Base-by-base conservation (phyloP, 2,888 invertebrate genomes). In the Argynnis bischoffii region DNA sequence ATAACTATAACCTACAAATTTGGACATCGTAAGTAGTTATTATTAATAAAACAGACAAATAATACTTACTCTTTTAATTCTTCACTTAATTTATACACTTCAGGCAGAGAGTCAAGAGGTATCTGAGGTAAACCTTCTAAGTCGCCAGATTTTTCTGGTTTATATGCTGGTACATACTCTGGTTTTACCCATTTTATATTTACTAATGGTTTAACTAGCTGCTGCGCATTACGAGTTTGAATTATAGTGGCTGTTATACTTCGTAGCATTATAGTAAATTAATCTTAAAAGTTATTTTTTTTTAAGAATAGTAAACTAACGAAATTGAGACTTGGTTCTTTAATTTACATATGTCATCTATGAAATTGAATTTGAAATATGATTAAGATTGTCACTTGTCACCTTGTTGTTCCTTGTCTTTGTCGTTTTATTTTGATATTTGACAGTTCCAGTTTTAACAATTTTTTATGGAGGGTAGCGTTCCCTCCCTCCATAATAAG, bases 111-210 rank as follows among this genome's bases (percentile, higher is more conserved):
- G 11, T 87, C 87, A n/a, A 89, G 81, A 69, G 94, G 89, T n/a
- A 96, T 80, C 1, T 91, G 74, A 1, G 94, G 90, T 54, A 95
- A 79, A 18, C 93, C 83, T 72, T 94, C 93, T 47, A 95, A 85
- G 83, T 97, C 97, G 0, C 97, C 96, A 75, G 95, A 95, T 79
- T 94, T 95, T 76, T 94, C 93, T 0, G 96, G 94, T 77, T 94
- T 93, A 70, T 93, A 94, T 56, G 94, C 93, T 0, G 95, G 91
- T 21, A 96, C 92, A 81, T 95, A 95, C 41, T 94, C 94, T 0
- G 97, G 97, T 41, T 95, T 93, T 6, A 94, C 93, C 97, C 97
- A 97, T 92, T 96, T 95, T 56, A 97, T 95, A 86, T 96, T 95
- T 48, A 96, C 87, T 77, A 95, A 94, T 46, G 95, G 94, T 83